A percentile compares a stretch with the other conserved stretches of the same genome.
Evolutionary conservation across 2,888 invertebrate species (phyloP).

Genomic region (Agrotis exclamationis): DNA sequence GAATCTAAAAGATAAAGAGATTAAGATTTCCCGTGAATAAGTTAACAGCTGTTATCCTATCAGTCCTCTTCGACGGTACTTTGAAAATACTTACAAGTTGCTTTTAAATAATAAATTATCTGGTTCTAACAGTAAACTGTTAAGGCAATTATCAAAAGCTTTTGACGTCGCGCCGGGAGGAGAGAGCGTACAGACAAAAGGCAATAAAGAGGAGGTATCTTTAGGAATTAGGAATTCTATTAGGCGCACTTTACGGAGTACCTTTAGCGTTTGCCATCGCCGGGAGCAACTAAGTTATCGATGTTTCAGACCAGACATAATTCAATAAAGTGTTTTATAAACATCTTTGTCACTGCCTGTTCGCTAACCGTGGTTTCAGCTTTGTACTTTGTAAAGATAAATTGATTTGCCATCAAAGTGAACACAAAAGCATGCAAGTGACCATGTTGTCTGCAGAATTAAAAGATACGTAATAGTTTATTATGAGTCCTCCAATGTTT

Average conservation of each 20-base stretch:
- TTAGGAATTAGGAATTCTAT: slow-evolving; percentile 52
- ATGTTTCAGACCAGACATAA: slow-evolving; percentile 48
- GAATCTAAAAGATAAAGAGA: not conserved
- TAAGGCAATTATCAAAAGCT: slow-evolving; percentile 37
- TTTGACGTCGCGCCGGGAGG: slow-evolving; percentile 26
- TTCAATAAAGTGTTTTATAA: slow-evolving; percentile 51
- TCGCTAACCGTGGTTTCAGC: slow-evolving; percentile 16
- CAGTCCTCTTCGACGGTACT: not conserved
- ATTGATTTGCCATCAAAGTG: slow-evolving; percentile 33
- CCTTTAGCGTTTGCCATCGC: slow-evolving; percentile 31
- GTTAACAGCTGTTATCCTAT: not conserved
- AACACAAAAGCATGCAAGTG: not conserved
- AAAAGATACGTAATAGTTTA: not conserved
- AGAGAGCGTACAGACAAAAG: slow-evolving; percentile 7
- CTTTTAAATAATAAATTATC: slow-evolving; percentile 2
- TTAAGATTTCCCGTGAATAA: not conserved
- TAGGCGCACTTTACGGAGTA: slow-evolving; percentile 42
- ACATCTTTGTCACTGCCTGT: slow-evolving; percentile 32
- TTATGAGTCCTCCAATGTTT: slow-evolving; percentile 6
- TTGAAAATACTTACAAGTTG: not conserved
- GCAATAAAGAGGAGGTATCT: slow-evolving; percentile 39
- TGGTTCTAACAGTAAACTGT: slow-evolving; percentile 14
- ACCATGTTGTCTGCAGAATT: slow-evolving; percentile 9
- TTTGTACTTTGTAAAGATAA: slow-evolving; percentile 31
- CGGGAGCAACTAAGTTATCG: slow-evolving; percentile 49